Evolutionary conservation across 2,888 invertebrate species (phyloP).

Genomic region (Chrysolina haemoptera): DNA sequence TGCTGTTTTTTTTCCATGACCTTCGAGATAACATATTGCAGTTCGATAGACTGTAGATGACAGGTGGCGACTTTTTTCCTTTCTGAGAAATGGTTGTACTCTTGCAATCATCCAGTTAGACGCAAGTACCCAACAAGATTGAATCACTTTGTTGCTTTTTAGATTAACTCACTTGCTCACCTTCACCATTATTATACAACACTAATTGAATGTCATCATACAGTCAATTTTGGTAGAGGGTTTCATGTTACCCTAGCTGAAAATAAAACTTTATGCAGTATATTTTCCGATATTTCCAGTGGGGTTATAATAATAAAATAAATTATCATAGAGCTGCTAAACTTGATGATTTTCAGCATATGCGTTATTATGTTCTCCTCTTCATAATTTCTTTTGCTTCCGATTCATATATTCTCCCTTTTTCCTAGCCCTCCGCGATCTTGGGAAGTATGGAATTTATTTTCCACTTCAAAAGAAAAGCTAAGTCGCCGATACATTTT

Average conservation of each 20-base stretch:
- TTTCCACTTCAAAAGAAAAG: constrained; percentile 12
- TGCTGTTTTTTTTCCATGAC: no score
- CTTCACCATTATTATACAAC: no score
- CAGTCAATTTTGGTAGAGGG: neutral
- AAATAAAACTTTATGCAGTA: neutral
- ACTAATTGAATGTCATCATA: no score
- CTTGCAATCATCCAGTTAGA: no score
- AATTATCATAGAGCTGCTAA: neutral
- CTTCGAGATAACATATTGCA: no score
- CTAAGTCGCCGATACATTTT: neutral
- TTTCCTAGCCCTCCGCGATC: neutral
- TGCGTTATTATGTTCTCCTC: neutral
- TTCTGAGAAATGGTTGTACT: no score
- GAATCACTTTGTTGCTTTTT: no score
- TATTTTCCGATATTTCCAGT: neutral
- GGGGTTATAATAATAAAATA: no score
- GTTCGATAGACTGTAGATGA: no score
- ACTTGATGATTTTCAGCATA: neutral
- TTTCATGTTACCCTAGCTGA: neutral
- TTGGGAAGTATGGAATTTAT: neutral
- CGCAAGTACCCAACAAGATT: no score
- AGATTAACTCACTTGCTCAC: no score
- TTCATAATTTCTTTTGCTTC: neutral
- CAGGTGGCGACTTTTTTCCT: no score
- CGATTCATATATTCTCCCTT: neutral